phyloP scores from a whole-genome alignment of 2,113 vertebrate species.

The Cygnus atratus region DNA sequence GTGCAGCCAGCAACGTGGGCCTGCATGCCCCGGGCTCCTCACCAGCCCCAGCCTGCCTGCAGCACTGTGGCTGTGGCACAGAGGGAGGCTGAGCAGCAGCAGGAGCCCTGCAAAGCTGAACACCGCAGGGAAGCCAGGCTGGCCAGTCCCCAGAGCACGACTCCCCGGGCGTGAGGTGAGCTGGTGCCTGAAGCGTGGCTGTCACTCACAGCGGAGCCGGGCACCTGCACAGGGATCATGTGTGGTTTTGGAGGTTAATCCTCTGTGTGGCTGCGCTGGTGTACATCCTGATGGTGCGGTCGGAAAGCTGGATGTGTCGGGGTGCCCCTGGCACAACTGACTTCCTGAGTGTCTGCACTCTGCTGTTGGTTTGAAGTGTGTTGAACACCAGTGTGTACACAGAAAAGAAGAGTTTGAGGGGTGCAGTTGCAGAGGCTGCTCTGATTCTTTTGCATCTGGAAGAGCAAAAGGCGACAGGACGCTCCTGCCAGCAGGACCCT shows the following conservation, averaged over 20 bases:
- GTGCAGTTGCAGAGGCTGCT: no score
- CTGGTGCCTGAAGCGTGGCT: accelerated
- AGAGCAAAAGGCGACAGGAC: not conserved
- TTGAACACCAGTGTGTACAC: not conserved
- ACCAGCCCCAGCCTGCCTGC: not conserved
- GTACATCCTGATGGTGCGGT: accelerated
- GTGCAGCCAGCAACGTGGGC: not conserved
- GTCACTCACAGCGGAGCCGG: not conserved
- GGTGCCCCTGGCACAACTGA: not conserved
- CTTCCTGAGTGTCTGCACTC: accelerated
- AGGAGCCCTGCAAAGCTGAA: not conserved
- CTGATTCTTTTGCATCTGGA: not conserved
- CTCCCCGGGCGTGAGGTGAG: no score
- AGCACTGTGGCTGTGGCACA: accelerated
- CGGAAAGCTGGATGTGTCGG: not conserved
- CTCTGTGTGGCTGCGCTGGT: no score
- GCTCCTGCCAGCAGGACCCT: not conserved
- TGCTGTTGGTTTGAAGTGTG: no score
- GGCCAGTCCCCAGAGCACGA: not conserved
- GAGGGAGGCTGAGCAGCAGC: not conserved
- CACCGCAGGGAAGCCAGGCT: no score
- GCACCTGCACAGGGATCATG: accelerated
- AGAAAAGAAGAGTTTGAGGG: no score
- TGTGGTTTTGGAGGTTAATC: not conserved
- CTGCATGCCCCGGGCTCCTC: not conserved